Conservation (phyloP, 2,888 invertebrate species). For the Mechanitis mazaeus region DNA sequence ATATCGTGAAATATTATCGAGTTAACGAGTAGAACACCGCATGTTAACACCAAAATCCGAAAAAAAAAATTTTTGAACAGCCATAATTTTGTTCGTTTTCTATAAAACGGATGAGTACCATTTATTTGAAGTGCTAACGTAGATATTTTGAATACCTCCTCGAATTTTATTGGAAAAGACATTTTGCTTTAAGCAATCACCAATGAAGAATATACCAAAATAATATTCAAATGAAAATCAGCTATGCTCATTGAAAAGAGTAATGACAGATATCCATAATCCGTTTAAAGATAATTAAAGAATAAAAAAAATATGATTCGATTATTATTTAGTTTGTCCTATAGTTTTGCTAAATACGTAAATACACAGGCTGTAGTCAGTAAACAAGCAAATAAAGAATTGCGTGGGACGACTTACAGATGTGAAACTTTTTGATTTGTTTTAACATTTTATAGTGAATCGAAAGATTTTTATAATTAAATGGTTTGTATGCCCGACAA, state of each 20-base stretch:
- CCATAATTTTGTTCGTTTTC: constrained; percentile 17
- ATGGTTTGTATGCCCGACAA: too few species aligned
- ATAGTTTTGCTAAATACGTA: constrained; percentile 8
- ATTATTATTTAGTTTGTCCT: not conserved
- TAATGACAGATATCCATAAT: too few species aligned
- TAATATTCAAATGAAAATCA: too few species aligned
- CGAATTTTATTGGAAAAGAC: constrained; percentile 17
- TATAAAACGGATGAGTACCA: constrained; percentile 14
- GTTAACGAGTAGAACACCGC: constrained; percentile 33
- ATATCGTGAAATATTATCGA: constrained; percentile 45
- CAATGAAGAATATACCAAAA: too few species aligned
- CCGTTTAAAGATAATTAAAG: too few species aligned
- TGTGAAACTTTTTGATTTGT: not conserved
- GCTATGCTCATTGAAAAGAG: too few species aligned
- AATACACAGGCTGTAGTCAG: not conserved
- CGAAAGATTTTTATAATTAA: too few species aligned
- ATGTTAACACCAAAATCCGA: constrained; percentile 8
- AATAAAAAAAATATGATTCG: too few species aligned
- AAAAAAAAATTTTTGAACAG: constrained; percentile 16
- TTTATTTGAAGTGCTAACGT: constrained; percentile 11
- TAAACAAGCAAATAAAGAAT: not conserved
- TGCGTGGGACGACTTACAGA: not conserved
- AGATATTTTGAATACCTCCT: constrained; percentile 17
- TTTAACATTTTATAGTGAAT: too few species aligned
- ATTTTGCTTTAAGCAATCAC: constrained; percentile 1